Conservation (phyloP, 1,140 invertebrate genomes). For the Lutraria rhynchaena region DNA sequence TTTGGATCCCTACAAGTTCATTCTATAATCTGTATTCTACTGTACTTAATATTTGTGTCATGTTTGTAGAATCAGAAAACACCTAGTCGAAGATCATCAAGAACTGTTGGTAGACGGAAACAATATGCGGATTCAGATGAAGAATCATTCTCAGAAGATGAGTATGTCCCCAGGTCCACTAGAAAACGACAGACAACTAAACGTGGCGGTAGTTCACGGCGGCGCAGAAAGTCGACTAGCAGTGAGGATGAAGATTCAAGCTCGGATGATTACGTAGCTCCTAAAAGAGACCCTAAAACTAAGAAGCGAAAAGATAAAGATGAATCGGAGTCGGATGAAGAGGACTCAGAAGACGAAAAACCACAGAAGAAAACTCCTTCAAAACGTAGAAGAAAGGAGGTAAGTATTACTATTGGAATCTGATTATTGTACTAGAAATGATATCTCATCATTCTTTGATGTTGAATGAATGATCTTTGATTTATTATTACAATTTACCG, state of each 20-base stretch:
- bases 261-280: slow-evolving; percentile 58
- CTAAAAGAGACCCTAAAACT: slow-evolving; percentile 60
- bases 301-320: slow-evolving; percentile 60
- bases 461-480: too few relatives aligned
- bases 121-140: slow-evolving; percentile 70
- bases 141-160: slow-evolving; percentile 71
- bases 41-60: too few relatives aligned
- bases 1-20: too few relatives aligned
- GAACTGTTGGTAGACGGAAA: slow-evolving; percentile 60
- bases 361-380: slow-evolving; percentile 29
- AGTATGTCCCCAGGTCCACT: slow-evolving; percentile 74
- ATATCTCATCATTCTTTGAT: too few relatives aligned
- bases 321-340: slow-evolving; percentile 50
- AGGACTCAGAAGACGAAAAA: slow-evolving; percentile 57
- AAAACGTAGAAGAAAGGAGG: slow-evolving; percentile 52
- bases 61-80: slow-evolving; percentile 2
- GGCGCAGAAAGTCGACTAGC: slow-evolving; percentile 32
- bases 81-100: slow-evolving; percentile 38
- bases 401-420: too few relatives aligned
- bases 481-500: too few relatives aligned
- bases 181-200: slow-evolving; percentile 61
- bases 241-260: slow-evolving; percentile 64
- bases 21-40: too few relatives aligned
- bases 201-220: neutral
- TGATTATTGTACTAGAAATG: too few relatives aligned